phyloP scores from a whole-genome alignment of 2,888 invertebrate species.

The Drosophila borborema region DNA sequence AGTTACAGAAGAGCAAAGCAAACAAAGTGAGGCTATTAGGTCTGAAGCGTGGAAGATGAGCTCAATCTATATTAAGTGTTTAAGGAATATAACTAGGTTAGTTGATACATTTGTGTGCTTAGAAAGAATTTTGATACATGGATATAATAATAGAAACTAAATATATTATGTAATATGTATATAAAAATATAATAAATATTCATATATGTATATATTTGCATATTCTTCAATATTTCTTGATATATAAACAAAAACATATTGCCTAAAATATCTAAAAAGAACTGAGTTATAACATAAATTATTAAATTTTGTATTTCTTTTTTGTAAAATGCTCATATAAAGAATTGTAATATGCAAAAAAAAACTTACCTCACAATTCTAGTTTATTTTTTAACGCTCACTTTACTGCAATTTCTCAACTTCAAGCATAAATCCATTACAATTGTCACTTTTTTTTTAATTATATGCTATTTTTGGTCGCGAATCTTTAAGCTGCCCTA shows the following conservation, averaged over 20 bases:
- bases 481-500: slow-evolving; percentile 10
- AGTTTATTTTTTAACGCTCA: not conserved
- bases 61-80: not conserved
- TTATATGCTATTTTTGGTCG: not conserved
- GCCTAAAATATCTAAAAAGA: no score
- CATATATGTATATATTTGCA: not conserved
- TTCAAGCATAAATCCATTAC: not conserved
- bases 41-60: not conserved
- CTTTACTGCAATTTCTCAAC: not conserved
- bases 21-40: not conserved
- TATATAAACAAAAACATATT: not conserved
- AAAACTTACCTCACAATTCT: not conserved
- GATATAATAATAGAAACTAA: not conserved
- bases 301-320: no score
- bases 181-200: no score
- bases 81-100: not conserved
- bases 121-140: not conserved
- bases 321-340: not conserved
- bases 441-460: not conserved
- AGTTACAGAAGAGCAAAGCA: not conserved
- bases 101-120: not conserved
- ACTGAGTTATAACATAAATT: no score
- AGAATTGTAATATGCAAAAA: no score
- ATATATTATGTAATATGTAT: no score
- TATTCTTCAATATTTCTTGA: not conserved